Evolutionary conservation across 64 coral and sea anemone genomes (phyloP).

Genomic region (Stichodactyla helianthus): DNA sequence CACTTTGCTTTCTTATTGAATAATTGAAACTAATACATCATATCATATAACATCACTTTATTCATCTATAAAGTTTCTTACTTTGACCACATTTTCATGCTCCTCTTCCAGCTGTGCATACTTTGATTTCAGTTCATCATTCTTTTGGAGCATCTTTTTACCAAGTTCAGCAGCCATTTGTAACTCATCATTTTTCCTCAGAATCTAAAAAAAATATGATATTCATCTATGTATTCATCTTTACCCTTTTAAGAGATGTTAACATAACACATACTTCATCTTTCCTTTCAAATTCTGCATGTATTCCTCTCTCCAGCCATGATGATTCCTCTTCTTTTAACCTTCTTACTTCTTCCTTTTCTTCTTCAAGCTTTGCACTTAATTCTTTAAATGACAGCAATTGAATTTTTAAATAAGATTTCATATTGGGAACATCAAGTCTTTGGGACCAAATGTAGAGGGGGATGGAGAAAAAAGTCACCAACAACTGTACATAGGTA

Average conservation of each 20-base stretch:
- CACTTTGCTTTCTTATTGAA: no score
- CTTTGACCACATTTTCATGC: conserved; percentile 74
- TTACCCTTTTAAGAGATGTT: neutral
- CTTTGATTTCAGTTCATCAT: conserved; percentile 76
- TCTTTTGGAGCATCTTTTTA: conserved; percentile 86
- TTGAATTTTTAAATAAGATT: neutral
- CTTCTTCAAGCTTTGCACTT: conserved; percentile 47
- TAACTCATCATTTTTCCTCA: conserved; percentile 84
- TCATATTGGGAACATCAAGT: neutral
- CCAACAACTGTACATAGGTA: no score
- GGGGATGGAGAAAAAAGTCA: no score
- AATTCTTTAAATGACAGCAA: conserved; percentile 32
- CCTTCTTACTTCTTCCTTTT: conserved; percentile 66
- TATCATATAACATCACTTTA: neutral
- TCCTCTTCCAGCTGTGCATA: conserved; percentile 60
- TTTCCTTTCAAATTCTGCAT: conserved; percentile 98
- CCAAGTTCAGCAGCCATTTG: conserved; percentile 95
- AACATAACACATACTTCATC: conserved; percentile 53
- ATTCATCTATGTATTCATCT: neutral
- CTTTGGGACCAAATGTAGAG: no score
- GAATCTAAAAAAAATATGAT: conserved; percentile 35
- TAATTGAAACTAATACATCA: no score
- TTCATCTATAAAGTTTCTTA: conserved; percentile 33
- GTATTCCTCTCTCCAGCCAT: conserved; percentile 87
- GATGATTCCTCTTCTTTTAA: conserved; percentile 73